Evolutionary conservation across 2,797 vertebrate species (phyloP), one percentile per base, ranked within the genome.

Genomic region (Acanthornis magna): DNA sequence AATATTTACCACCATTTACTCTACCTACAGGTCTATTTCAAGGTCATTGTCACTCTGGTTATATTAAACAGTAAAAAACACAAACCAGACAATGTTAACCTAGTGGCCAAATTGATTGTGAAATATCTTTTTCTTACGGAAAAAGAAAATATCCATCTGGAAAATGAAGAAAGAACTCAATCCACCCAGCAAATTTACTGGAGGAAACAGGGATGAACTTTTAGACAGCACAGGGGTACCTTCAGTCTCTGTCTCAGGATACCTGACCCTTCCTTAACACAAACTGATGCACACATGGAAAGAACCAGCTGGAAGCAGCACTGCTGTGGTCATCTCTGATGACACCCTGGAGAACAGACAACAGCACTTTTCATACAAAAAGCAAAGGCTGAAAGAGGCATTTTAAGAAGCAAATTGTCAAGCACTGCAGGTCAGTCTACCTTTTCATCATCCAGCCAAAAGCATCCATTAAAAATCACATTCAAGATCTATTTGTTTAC

Each of bases 61-160:
- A 55, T 16, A 74, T 14, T 32, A 9, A 74, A 48, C 9, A 65
- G 11, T 26, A 13, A 42, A 65, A 72, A 10, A 29, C 30, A 38
- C 7, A 30, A 25, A 30, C 11, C 10, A 34, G n/a, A 34, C 16
- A 38, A 8, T 0, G 0, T 32, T 48, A 40, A 32, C 0, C 0
- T 9, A n/a, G 3, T 13, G 10, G 25, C 19, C 32, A 53, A 71
- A 76, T 0, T 20, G 10, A 62, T 20, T 14, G 30, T 4, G 5
- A 55, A 63, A 77, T 5, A 48, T 4, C 9, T 12, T 60, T 58
- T 40, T 45, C 53, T 34, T 8, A 32, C 1, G 53, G 17, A 55
- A 66, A 0, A 40, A 42, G 15, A 34, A 53, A 65, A 9, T 1
- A 48, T 0, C 2, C 0, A 3, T 34, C 61, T 50, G 48, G 19